Percentiles rank a stretch among this genome's conserved stretches.
phyloP scores from a whole-genome alignment of 2,888 invertebrate genomes.

The Ormyrus rosae region DNA sequence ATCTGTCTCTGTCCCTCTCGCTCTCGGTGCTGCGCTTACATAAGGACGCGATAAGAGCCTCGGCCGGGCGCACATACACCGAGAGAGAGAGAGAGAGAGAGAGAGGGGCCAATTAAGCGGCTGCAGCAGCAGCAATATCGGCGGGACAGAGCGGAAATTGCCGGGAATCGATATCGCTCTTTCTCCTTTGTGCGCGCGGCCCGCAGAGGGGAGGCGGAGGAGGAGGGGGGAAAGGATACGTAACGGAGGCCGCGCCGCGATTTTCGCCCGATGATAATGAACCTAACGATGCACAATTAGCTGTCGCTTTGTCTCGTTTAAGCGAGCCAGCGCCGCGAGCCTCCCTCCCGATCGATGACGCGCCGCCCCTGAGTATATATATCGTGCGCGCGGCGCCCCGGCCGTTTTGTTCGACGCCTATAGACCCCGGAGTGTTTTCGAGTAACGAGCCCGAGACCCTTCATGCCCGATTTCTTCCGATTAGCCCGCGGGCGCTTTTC shows the following conservation, averaged over 20 bases:
- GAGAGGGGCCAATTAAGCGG: conserved; percentile 45
- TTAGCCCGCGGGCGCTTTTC: too few relatives aligned
- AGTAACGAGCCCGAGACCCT: background rate
- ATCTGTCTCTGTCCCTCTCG: conserved; percentile 38
- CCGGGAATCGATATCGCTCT: conserved; percentile 54
- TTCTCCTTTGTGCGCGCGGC: conserved; percentile 30
- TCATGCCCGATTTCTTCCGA: background rate
- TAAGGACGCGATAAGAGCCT: conserved; percentile 52
- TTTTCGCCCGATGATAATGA: conserved; percentile 56
- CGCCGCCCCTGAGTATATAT: too few relatives aligned
- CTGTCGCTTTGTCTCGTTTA: conserved; percentile 53
- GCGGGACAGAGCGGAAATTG: conserved; percentile 49
- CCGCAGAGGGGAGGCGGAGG: background rate
- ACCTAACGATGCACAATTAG: conserved; percentile 56
- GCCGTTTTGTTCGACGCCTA: background rate
- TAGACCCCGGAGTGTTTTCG: background rate
- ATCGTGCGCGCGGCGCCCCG: background rate
- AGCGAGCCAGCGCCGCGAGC: background rate
- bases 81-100: conserved; percentile 2
- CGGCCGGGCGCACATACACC: background rate
- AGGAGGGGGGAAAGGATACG: too few relatives aligned
- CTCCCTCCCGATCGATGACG: background rate
- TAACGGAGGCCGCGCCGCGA: conserved; percentile 1
- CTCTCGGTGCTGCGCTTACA: conserved; percentile 29
- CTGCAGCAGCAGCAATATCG: conserved; percentile 4